Base-by-base conservation (phyloP, 2,797 vertebrate genomes). In the Phaenicophaeus curvirostris region DNA sequence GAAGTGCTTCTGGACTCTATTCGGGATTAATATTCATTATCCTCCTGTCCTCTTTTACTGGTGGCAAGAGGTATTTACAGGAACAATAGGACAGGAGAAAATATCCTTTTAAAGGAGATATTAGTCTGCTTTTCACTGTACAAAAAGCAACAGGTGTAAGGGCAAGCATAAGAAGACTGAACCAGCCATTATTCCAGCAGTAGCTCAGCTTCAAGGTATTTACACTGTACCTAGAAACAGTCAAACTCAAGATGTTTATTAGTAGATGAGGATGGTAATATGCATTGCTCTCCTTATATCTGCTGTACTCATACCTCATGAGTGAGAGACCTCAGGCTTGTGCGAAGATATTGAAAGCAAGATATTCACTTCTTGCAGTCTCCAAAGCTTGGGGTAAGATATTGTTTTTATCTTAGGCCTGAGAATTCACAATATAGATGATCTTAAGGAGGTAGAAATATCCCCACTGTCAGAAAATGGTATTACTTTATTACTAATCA, bases 1-100 rank as follows among this genome's bases (percentile, higher is more conserved):
- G 54, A 87, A 87, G 41, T 58, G 67, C 57, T 85, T 87, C 78
- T 90, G 78, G 33, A 42, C 51, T 84, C 63, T 78, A 39, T 63
- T 93, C 55, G 28, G 27, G 48, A 53, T 79, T 41, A 80, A 57
- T 39, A 54, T 63, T 37, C 39, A 30, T 91, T 73, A 83, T 78
- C 39, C 17, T 84, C 25, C 78, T 81, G 27, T 68, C 21, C 35
- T 68, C 74, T 77, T 72, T 65, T 33, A 66, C 62, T 30, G 68
- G 50, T 42, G 28, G 48, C n/a, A 24, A 90, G 84, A 75, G 39
- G 67, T 87, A 59, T 90, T 93, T 93, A 76, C 71, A 87, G 79
- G 59, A 92, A 79, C 72, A 79, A 53, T 30, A 79, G 59, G 41
- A 55, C 33, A 66, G 57, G 37, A 85, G 48, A 95, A 54, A 78